Base-by-base conservation (phyloP, 2,888 invertebrate genomes). In the Coenonympha glycerion region DNA sequence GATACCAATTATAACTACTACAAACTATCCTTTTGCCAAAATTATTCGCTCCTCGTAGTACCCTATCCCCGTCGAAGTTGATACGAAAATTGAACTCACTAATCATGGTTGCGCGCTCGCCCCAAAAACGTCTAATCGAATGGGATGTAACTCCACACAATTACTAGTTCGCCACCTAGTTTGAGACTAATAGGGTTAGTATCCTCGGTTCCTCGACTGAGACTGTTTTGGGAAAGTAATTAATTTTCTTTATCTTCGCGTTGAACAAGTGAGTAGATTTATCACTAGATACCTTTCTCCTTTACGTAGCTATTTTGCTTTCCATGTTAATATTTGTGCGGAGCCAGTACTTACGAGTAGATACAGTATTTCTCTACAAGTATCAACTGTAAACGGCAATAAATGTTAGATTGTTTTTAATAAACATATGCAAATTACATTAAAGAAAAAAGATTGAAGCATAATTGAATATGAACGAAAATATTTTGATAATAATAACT, bases 81-180 rank as follows among this genome's bases (percentile, higher is more conserved):
- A 16, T 18, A 41, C n/a, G 16, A 16, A 28, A 41, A 41, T 28
- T 28, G 9, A 6, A 41, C 13, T 22, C 34, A 26, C 34, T 40
- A 40, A 52, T 49, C 52, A 49, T 45, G 47, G 45, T 39, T 28
- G 48, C 47, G 48, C 37, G 6, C 16, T 42, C 33, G 28, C 52
- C 47, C 52, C 49, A 47, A 52, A 50, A 54, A 52, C 52, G 52
- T 52, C 41, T 55, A 52, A 51, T 55, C 48, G 48, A 57, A 53
- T 52, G 30, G 47, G 48, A 46, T 52, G 46, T 55, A 39, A 42
- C 50, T 49, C 46, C 52, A 47, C 46, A 52, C 52, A 52, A 49
- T 53, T 50, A 52, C 49, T 28, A 50, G 52, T 37, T 45, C 39
- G 46, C 50, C 48, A 55, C 48, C 50, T 55, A 51, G 50, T 46